phyloP scores from a whole-genome alignment of 1,140 invertebrate species.

The Drosophila sp. region DNA sequence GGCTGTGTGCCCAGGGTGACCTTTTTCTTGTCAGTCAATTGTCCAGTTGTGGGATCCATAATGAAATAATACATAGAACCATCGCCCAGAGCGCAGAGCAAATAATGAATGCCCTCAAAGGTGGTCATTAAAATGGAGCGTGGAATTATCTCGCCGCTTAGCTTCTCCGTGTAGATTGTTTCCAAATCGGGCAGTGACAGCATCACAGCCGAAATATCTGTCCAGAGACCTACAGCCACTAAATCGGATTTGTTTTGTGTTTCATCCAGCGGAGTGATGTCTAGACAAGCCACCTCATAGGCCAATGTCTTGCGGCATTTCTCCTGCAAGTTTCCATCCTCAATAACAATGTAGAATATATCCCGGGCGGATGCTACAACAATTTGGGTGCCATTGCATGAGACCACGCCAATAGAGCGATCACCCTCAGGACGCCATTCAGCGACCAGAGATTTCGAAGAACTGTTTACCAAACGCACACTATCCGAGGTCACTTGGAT shows the following conservation, averaged over 20 bases:
- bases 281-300: conserved; percentile 96
- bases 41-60: conserved; percentile 89
- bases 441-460: conserved; percentile 87
- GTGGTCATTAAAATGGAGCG: conserved; percentile 96
- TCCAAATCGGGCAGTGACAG: conserved; percentile 91
- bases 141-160: conserved; percentile 97
- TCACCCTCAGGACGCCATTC: conserved; percentile 92
- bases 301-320: conserved; percentile 82
- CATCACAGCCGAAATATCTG: conserved; percentile 96
- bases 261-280: conserved; percentile 93
- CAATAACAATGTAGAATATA: conserved; percentile 94
- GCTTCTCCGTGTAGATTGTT: conserved; percentile 92
- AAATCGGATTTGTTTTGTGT: conserved; percentile 87
- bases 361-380: conserved; percentile 95
- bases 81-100: conserved; percentile 97
- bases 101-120: conserved; percentile 96
- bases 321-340: conserved; percentile 86
- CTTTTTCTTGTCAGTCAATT: conserved; percentile 92
- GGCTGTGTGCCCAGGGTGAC: conserved; percentile 98
- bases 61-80: conserved; percentile 99
- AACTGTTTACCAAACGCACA: conserved; percentile 87
- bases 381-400: conserved; percentile 92
- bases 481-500: conserved; percentile 89
- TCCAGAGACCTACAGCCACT: conserved; percentile 98
- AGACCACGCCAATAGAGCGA: conserved; percentile 93